These are phyloP conservation scores for Nomada goodeniana DNA, from an alignment of 2,888 invertebrate genomes.

Conservation along the genomic window DNA sequence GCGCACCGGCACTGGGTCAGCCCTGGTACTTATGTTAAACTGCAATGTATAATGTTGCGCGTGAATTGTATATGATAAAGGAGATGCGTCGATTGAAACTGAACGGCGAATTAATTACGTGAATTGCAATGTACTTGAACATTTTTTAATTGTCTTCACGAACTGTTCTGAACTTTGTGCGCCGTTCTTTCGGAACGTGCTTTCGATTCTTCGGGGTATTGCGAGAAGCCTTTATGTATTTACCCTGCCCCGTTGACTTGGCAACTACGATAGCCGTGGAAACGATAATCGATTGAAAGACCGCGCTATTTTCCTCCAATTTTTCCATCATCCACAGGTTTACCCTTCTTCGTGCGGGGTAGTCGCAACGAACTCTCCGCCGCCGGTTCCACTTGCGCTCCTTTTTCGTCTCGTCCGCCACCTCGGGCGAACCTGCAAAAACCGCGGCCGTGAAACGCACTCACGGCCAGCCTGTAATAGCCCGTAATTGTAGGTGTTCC, in stretches of 20 bases:
- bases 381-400: neutral
- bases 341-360: constrained; percentile 51
- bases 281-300: constrained; percentile 61
- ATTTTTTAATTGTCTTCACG: too few relatives aligned
- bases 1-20: too few relatives aligned
- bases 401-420: constrained; percentile 18
- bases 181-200: too few relatives aligned
- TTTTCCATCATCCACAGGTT: neutral
- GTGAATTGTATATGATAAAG: too few relatives aligned
- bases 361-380: neutral
- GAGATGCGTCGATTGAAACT: too few relatives aligned
- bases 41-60: too few relatives aligned
- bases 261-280: constrained; percentile 49
- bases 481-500: constrained; percentile 50
- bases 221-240: constrained; percentile 19
- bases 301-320: constrained; percentile 19
- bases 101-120: too few relatives aligned
- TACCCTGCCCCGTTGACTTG: constrained; percentile 52
- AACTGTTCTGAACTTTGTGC: too few relatives aligned
- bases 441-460: constrained; percentile 33
- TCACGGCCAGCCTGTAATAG: constrained; percentile 36
- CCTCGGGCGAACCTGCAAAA: constrained; percentile 20
- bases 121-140: too few relatives aligned
- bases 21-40: too few relatives aligned
- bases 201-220: too few relatives aligned